Conservation (phyloP, 2,113 vertebrate genomes). For the Pica pica region DNA sequence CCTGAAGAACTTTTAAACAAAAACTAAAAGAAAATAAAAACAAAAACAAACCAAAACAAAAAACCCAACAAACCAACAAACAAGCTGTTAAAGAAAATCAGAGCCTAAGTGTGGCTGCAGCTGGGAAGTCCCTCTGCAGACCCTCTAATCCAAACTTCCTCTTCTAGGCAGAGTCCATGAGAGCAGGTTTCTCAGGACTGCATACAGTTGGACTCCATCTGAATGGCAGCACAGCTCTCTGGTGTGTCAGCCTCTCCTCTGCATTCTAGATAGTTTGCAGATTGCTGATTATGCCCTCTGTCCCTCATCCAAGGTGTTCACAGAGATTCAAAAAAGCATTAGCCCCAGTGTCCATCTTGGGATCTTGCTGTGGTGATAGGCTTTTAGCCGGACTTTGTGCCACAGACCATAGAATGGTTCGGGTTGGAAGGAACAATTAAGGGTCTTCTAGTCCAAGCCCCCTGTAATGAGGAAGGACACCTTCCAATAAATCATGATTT, state of each 20-base stretch:
- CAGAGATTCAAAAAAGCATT: not conserved
- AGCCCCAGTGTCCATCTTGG: not conserved
- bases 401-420: not conserved
- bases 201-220: not conserved
- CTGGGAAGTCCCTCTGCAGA: not conserved
- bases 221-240: not conserved
- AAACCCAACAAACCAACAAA: not conserved
- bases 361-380: not conserved
- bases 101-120: not conserved
- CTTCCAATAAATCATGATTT: not conserved
- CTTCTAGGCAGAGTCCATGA: not conserved
- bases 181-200: not conserved
- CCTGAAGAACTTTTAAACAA: not conserved
- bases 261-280: not conserved
- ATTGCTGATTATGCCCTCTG: not conserved
- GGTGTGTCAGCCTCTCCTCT: no score
- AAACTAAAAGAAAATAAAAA: not conserved
- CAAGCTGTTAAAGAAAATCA: not conserved
- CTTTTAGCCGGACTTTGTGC: not conserved
- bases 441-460: not conserved
- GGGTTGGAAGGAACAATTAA: not conserved
- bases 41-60: not conserved
- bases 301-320: not conserved
- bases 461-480: not conserved
- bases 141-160: not conserved